Conservation (phyloP, 2,797 vertebrate genomes). For the Pampus argenteus region DNA sequence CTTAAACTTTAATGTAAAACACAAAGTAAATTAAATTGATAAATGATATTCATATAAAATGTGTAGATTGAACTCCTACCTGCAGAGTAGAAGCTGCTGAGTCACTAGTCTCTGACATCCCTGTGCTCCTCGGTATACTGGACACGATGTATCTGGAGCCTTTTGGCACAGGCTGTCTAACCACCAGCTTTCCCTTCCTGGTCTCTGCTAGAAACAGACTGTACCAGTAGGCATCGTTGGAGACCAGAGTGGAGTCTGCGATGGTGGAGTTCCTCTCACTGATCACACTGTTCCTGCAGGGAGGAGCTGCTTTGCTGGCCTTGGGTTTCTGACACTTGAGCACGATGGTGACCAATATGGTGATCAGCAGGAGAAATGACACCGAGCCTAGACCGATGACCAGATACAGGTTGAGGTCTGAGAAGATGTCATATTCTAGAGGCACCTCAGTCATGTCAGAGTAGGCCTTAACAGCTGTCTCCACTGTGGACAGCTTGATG, state of each 20-base stretch:
- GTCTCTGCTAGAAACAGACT: slow-evolving; percentile 66
- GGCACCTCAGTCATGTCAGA: slow-evolving; percentile 66
- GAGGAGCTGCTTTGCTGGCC: slow-evolving; percentile 54
- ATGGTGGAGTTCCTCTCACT: slow-evolving; percentile 63
- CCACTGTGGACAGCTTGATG: slow-evolving; percentile 67
- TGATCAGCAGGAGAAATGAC: slow-evolving; percentile 72
- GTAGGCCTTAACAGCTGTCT: slow-evolving; percentile 60
- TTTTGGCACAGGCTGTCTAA: slow-evolving; percentile 67
- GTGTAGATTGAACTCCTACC: slow-evolving; percentile 51
- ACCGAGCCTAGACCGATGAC: slow-evolving; percentile 71
- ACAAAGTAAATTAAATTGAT: not conserved
- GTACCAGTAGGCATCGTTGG: slow-evolving; percentile 70
- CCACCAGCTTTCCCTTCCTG: slow-evolving; percentile 66
- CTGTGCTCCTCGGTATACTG: slow-evolving; percentile 69
- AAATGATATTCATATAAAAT: not conserved
- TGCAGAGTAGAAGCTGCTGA: slow-evolving; percentile 70
- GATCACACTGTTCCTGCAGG: slow-evolving; percentile 59
- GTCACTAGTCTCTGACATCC: slow-evolving; percentile 61
- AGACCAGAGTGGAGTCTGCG: slow-evolving; percentile 58
- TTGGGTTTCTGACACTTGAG: slow-evolving; percentile 71
- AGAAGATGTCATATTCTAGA: slow-evolving; percentile 71
- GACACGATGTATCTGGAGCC: slow-evolving; percentile 72
- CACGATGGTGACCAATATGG: slow-evolving; percentile 56
- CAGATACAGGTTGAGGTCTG: slow-evolving; percentile 73
- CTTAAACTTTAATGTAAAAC: accelerated